phyloP scores from a whole-genome alignment of 2,888 invertebrate genomes.

The Laspeyria flexula region DNA sequence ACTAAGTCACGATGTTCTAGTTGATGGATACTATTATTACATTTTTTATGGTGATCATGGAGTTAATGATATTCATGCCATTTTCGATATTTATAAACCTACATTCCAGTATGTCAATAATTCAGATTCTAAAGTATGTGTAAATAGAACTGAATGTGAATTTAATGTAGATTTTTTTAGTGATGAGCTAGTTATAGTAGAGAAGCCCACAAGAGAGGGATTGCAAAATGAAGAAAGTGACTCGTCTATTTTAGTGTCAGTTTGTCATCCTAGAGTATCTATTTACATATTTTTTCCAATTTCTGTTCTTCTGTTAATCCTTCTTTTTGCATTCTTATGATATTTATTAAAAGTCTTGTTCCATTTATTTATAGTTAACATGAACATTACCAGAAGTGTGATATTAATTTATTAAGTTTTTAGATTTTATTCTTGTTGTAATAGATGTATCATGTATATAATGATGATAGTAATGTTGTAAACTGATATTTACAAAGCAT shows the following conservation, averaged over 20 bases:
- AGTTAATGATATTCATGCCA: slow-evolving; percentile 92
- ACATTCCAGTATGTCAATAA: slow-evolving; percentile 92
- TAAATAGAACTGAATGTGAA: slow-evolving; percentile 91
- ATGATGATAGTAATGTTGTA: slow-evolving; percentile 19
- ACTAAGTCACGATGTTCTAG: slow-evolving; percentile 90
- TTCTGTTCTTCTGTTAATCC: slow-evolving; percentile 90
- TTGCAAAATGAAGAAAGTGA: slow-evolving; percentile 92
- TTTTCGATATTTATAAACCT: slow-evolving; percentile 94
- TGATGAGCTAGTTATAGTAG: slow-evolving; percentile 93
- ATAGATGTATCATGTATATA: slow-evolving; percentile 24
- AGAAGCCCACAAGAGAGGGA: slow-evolving; percentile 93
- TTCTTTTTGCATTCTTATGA: slow-evolving; percentile 94
- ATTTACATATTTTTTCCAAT: slow-evolving; percentile 93
- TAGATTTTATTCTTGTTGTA: slow-evolving; percentile 30
- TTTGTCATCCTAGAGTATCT: slow-evolving; percentile 92
- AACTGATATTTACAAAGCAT: slow-evolving; percentile 19
- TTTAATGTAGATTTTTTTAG: slow-evolving; percentile 91
- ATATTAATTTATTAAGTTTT: slow-evolving; percentile 78
- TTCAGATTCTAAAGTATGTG: slow-evolving; percentile 88
- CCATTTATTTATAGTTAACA: slow-evolving; percentile 68
- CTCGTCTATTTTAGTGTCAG: slow-evolving; percentile 89
- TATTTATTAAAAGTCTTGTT: slow-evolving; percentile 66
- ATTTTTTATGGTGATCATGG: slow-evolving; percentile 96
- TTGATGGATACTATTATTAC: slow-evolving; percentile 95
- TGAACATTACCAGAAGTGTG: slow-evolving; percentile 80